Conservation (phyloP, 2,797 vertebrate species). For the Astyanax mexicanus region DNA sequence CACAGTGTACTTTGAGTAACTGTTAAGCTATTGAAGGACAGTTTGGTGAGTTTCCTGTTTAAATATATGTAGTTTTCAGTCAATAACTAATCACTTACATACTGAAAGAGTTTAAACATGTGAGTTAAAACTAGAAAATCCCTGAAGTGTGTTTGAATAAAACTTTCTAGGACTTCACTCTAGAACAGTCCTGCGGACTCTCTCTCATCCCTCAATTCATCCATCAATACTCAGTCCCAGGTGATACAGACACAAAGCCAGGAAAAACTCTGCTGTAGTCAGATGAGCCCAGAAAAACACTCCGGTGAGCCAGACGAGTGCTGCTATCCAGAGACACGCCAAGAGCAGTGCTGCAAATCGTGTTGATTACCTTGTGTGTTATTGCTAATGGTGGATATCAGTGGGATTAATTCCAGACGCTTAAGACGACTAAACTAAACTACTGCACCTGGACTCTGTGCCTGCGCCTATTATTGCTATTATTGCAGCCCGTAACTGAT, state of each 20-base stretch:
- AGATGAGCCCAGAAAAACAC: not conserved
- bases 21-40: too few relatives aligned
- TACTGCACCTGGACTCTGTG: not conserved
- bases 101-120: not conserved
- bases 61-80: too few relatives aligned
- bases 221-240: not conserved
- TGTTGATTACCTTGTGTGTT: conserved; percentile 1
- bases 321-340: not conserved
- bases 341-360: not conserved
- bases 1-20: too few relatives aligned
- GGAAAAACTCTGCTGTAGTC: not conserved
- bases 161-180: not conserved
- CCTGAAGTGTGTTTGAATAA: not conserved
- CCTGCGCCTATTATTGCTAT: conserved; percentile 6
- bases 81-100: not conserved
- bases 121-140: not conserved
- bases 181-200: not conserved
- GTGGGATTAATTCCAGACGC: not conserved
- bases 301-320: not conserved
- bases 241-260: not conserved
- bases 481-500: not conserved
- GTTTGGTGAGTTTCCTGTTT: not conserved
- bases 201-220: too few relatives aligned
- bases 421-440: not conserved
- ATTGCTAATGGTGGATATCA: conserved; percentile 1